phyloP scores from a whole-genome alignment of 2,797 vertebrate species.

The Eurystomus glaucurus region DNA sequence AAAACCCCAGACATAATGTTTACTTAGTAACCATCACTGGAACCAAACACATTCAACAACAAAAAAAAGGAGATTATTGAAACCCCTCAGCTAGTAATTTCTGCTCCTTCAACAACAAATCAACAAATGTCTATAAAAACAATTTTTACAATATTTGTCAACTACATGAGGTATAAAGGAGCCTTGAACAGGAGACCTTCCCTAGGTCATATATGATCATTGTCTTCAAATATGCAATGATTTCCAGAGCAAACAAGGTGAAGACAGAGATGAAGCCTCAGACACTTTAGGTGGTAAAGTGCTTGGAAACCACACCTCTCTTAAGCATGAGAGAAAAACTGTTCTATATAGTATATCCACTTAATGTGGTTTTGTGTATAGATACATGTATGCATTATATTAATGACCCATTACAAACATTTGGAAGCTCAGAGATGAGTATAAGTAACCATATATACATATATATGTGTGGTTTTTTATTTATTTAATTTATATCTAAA shows the following conservation, averaged over 20 bases:
- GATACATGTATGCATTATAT: neutral
- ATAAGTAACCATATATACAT: neutral
- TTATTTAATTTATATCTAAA: neutral
- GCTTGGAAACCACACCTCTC: neutral
- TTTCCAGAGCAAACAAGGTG: neutral
- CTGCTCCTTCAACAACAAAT: neutral
- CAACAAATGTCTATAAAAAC: neutral
- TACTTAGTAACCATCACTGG: neutral
- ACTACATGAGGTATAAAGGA: neutral
- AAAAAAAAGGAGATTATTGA: neutral
- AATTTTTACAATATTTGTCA: neutral
- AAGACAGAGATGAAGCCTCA: neutral
- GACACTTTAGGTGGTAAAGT: neutral
- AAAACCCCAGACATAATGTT: neutral
- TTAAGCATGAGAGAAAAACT: neutral
- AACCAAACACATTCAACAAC: fast-evolving
- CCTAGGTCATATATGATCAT: fast-evolving
- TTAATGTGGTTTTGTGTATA: neutral
- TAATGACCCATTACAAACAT: neutral
- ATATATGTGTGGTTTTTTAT: fast-evolving
- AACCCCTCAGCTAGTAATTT: fast-evolving
- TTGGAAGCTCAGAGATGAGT: neutral
- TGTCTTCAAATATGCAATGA: neutral
- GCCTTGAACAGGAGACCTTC: neutral
- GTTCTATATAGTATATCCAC: neutral